phyloP scores from a whole-genome alignment of 2,888 invertebrate species.

The Rhorus exstirpatorius region DNA sequence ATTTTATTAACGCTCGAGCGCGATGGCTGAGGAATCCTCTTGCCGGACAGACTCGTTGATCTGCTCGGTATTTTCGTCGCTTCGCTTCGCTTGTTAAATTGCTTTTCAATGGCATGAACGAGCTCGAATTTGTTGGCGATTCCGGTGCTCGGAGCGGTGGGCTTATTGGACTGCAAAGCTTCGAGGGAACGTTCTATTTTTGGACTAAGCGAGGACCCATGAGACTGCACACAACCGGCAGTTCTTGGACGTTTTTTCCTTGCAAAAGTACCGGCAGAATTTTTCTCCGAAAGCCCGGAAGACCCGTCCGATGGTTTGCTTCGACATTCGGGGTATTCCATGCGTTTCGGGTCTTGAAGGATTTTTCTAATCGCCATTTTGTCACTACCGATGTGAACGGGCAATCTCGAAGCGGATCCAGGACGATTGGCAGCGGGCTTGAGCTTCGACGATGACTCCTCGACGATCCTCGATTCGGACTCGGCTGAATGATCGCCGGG shows the following conservation, averaged over 20 bases:
- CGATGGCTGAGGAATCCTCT: slow-evolving; percentile 23
- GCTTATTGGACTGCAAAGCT: slow-evolving; percentile 1
- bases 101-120: background rate
- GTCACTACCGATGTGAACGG: slow-evolving; percentile 54
- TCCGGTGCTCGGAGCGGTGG: background rate
- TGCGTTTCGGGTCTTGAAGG: background rate
- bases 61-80: slow-evolving; percentile 26
- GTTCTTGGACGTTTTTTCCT: slow-evolving; percentile 44
- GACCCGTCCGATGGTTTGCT: slow-evolving; percentile 18
- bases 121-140: background rate
- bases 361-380: slow-evolving; percentile 31
- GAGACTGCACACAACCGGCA: slow-evolving; percentile 30
- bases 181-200: slow-evolving; percentile 57
- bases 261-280: background rate
- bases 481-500: slow-evolving; percentile 17
- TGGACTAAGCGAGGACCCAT: slow-evolving; percentile 45
- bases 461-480: background rate
- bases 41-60: slow-evolving; percentile 13
- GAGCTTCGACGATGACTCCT: slow-evolving; percentile 26
- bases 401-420: slow-evolving; percentile 57
- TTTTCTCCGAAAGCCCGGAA: slow-evolving; percentile 7
- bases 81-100: background rate
- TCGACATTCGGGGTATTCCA: background rate
- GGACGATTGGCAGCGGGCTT: slow-evolving; percentile 39
- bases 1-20: slow-evolving; percentile 34